Base-by-base conservation (phyloP, 2,888 invertebrate genomes). In the Elysia crispata region DNA sequence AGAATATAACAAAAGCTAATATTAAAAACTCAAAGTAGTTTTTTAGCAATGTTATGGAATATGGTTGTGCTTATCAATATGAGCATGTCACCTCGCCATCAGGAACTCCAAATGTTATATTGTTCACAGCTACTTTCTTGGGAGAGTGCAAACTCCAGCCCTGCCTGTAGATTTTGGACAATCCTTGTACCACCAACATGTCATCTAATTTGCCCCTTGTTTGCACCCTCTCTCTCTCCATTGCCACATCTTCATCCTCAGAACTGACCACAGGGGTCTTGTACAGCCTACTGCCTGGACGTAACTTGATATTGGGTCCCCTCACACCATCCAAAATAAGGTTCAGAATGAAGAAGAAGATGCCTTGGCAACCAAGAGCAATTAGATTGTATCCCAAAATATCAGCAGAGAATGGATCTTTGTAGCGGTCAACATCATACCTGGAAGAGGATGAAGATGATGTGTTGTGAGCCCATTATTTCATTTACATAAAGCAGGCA, bases 31-130 rank as follows among this genome's bases (percentile, higher is more conserved):
- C 41, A 41, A 41, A 41, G 11, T 41, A 41, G 11, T 11, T 41
- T 11, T 11, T n/a, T n/a, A n/a, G n/a, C n/a, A n/a, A n/a, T n/a
- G n/a, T n/a, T n/a, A n/a, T n/a, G n/a, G 11, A 41, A 41, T 11
- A 41, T 41, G 41, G 5, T 41, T 41, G 11, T 41, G 41, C 41
- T 6, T 41, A 41, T 41, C 11, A 41, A 3, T 41, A 41, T 41
- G 41, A 41, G 11, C 11, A 41, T 41, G 5, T 84, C 82, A 92
- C 92, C 89, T 92, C 91, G 82, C 92, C 92, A 76, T 86, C 86
- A n/a, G 88, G 87, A 18, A 93, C 88, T 30, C 90, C 91, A 84
- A 93, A 89, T 70, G 88, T 89, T n/a, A 93, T 80, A 76, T 90
- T 89, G 81, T 92, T 89, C 25, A 93, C 92, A 23, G 92, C 93